Conservation (phyloP, 2,888 invertebrate species). For the Scrobipalpa costella region DNA sequence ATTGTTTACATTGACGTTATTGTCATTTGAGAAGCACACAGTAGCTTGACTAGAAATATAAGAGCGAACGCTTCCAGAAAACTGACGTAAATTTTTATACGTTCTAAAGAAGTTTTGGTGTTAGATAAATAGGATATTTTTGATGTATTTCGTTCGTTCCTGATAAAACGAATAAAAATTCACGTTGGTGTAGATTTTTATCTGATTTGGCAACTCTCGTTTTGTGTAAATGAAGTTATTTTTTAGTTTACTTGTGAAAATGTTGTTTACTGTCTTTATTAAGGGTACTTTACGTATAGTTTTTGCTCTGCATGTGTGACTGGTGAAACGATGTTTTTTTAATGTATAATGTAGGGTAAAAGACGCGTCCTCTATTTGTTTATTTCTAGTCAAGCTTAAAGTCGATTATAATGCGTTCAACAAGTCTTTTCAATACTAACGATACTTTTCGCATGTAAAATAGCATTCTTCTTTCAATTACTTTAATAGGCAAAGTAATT, state of each 20-base stretch:
- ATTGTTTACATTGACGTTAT: background rate
- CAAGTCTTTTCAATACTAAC: background rate
- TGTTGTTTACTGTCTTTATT: no score
- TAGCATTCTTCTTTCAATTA: slow-evolving; percentile 5
- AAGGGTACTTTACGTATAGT: no score
- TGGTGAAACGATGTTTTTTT: no score
- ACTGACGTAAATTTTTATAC: background rate
- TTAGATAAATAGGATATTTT: slow-evolving; percentile 2
- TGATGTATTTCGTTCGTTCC: slow-evolving; percentile 10
- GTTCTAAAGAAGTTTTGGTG: background rate
- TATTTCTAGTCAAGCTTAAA: background rate
- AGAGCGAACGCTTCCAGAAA: background rate
- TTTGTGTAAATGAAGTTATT: no score
- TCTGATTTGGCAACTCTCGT: no score
- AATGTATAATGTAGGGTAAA: no score
- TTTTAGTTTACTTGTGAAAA: no score
- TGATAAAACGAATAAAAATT: background rate
- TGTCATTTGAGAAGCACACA: background rate
- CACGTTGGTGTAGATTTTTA: background rate
- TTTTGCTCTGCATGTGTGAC: no score
- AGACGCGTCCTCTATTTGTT: background rate
- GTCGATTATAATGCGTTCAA: background rate
- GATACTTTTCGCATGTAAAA: slow-evolving; percentile 14
- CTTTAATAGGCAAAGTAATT: background rate
- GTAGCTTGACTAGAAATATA: slow-evolving; percentile 2